A percentile compares a stretch with the other conserved stretches of the same genome.
phyloP scores from a whole-genome alignment of 2,797 vertebrate species.

The Eremophila alpestris region DNA sequence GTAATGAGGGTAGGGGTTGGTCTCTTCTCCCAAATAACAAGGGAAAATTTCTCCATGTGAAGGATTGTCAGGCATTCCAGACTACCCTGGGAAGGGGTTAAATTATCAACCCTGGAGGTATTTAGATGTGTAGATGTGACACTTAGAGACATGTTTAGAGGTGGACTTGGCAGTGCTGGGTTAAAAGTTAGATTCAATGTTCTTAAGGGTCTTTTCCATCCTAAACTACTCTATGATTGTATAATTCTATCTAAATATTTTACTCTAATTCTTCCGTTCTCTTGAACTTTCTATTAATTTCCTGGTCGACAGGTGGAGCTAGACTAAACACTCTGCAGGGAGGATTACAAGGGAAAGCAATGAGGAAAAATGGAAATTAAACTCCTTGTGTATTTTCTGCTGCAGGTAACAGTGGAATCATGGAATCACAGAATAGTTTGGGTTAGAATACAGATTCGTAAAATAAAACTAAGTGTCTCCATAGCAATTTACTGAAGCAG shows the following conservation, averaged over 20 bases:
- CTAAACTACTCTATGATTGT: not conserved
- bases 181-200: not conserved
- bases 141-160: not conserved
- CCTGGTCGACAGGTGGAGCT: not conserved
- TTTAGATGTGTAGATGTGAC: not conserved
- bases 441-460: not conserved
- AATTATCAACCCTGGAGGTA: not conserved
- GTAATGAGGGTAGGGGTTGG: not conserved
- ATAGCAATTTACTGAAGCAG: not conserved
- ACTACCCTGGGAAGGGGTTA: not conserved
- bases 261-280: not conserved
- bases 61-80: not conserved
- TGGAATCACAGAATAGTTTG: not conserved
- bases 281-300: not conserved
- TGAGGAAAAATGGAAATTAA: not conserved
- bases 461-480: not conserved
- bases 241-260: not conserved
- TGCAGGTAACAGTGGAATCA: not conserved
- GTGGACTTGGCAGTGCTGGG: not conserved
- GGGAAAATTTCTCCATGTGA: not conserved
- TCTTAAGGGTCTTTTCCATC: not conserved
- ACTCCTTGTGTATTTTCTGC: not conserved
- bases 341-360: not conserved
- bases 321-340: not conserved
- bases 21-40: not conserved